phyloP scores from a whole-genome alignment of 2,797 vertebrate species.

The Poecilia wingei region DNA sequence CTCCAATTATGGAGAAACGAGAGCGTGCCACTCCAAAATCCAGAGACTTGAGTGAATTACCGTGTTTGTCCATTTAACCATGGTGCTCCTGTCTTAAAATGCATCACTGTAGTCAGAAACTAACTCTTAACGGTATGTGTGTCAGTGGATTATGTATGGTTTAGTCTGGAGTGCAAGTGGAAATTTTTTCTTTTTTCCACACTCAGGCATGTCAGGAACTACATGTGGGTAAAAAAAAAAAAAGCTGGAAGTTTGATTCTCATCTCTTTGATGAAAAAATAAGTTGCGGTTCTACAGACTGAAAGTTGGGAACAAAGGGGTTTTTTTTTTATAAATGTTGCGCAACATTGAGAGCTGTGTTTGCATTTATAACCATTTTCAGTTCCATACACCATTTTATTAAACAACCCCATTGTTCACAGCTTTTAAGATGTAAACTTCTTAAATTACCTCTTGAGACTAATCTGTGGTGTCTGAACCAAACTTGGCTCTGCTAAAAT shows the following conservation, averaged over 20 bases:
- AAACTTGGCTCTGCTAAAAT: slow-evolving; percentile 17
- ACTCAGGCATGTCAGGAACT: slow-evolving; percentile 37
- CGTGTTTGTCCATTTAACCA: slow-evolving; percentile 12
- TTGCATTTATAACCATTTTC: background rate
- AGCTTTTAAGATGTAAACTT: background rate
- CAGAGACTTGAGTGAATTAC: slow-evolving; percentile 23
- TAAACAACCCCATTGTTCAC: background rate
- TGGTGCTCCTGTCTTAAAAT: background rate
- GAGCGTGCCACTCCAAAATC: slow-evolving; percentile 33
- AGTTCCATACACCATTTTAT: background rate
- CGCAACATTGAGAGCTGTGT: background rate
- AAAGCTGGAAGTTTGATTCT: slow-evolving; percentile 1
- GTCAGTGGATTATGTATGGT: background rate
- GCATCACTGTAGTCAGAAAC: slow-evolving; percentile 7
- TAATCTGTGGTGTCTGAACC: background rate
- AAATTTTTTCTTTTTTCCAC: slow-evolving; percentile 61
- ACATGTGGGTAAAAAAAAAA: background rate
- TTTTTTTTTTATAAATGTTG: background rate
- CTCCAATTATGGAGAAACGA: slow-evolving; percentile 43
- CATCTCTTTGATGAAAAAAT: background rate
- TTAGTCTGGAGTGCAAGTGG: slow-evolving; percentile 27
- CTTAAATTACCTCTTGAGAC: background rate
- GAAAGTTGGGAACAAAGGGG: slow-evolving; percentile 9
- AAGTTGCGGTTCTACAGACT: background rate
- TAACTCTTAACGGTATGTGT: background rate